Percentiles rank a stretch among this genome's conserved stretches.
Evolutionary conservation across 1,140 invertebrate species (phyloP).

Genomic region (Agrilus planipennis): DNA sequence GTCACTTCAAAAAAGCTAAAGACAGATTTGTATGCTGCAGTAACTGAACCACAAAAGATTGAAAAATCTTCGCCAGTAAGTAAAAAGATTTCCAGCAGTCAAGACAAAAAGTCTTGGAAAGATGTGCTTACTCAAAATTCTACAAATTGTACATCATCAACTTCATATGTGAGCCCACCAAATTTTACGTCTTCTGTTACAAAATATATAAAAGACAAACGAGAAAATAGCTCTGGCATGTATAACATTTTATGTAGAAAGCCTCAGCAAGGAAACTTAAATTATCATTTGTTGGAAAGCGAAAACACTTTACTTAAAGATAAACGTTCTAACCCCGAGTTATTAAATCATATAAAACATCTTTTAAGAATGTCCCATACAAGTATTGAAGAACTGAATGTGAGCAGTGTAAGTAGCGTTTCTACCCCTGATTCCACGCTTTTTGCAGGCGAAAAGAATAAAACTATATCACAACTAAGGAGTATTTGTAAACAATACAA

Average conservation of each 20-base stretch:
- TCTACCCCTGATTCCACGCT: slow-evolving; percentile 41
- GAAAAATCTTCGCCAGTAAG: no score
- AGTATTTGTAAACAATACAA: slow-evolving; percentile 17
- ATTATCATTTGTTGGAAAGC: no score
- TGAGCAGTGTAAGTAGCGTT: slow-evolving; percentile 38
- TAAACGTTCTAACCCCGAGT: slow-evolving; percentile 12
- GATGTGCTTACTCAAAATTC: slow-evolving; percentile 24
- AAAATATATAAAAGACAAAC: background rate
- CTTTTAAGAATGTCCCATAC: slow-evolving; percentile 38
- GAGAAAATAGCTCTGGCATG: background rate
- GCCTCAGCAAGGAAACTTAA: slow-evolving; percentile 22
- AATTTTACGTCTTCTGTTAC: slow-evolving; percentile 16
- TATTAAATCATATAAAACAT: slow-evolving; percentile 39
- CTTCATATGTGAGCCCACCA: slow-evolving; percentile 30
- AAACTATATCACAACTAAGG: slow-evolving; percentile 9
- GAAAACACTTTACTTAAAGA: background rate
- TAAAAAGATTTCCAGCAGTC: no score
- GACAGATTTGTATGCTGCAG: no score
- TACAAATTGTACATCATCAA: slow-evolving; percentile 21
- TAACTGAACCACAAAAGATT: no score
- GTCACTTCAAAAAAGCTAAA: no score
- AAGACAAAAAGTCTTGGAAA: slow-evolving; percentile 17
- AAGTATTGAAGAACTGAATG: slow-evolving; percentile 37
- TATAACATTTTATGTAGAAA: slow-evolving; percentile 11
- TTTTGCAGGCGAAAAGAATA: slow-evolving; percentile 24